phyloP scores from a whole-genome alignment of 2,797 vertebrate genomes.

The Erethizon dorsatum region DNA sequence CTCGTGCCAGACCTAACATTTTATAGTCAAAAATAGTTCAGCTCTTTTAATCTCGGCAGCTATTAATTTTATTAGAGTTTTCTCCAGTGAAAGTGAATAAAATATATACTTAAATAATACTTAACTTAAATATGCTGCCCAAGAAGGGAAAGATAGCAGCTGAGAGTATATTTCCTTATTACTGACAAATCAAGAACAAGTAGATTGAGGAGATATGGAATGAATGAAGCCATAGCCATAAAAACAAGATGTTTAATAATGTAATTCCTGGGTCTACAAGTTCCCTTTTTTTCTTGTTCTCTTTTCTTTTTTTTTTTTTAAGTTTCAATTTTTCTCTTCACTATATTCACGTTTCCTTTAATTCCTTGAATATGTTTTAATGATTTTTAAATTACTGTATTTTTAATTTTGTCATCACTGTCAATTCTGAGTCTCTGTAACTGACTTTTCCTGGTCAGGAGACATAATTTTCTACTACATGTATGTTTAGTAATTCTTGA shows the following conservation, averaged over 20 bases:
- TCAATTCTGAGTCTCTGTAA: conserved; percentile 46
- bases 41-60: conserved; percentile 23
- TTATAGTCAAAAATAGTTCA: conserved; percentile 37
- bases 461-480: conserved; percentile 8
- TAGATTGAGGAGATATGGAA: neutral
- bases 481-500: conserved; percentile 11
- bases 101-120: conserved; percentile 55
- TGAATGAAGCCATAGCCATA: neutral
- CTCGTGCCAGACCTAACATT: neutral
- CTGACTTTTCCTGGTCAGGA: neutral
- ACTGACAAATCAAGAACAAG: conserved; percentile 45
- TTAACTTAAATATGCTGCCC: conserved; percentile 57
- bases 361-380: conserved; percentile 39
- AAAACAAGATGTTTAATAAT: neutral
- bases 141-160: conserved; percentile 13
- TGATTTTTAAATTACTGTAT: neutral
- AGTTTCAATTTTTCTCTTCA: conserved; percentile 15
- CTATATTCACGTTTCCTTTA: conserved; percentile 1
- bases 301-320: neutral
- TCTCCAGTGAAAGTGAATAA: conserved; percentile 14
- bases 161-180: conserved; percentile 46
- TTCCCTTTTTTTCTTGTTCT: neutral
- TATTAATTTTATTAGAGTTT: neutral
- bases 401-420: conserved; percentile 9
- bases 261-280: neutral